phyloP scores from a whole-genome alignment of 2,888 invertebrate genomes.

The Polydrusus cervinus region DNA sequence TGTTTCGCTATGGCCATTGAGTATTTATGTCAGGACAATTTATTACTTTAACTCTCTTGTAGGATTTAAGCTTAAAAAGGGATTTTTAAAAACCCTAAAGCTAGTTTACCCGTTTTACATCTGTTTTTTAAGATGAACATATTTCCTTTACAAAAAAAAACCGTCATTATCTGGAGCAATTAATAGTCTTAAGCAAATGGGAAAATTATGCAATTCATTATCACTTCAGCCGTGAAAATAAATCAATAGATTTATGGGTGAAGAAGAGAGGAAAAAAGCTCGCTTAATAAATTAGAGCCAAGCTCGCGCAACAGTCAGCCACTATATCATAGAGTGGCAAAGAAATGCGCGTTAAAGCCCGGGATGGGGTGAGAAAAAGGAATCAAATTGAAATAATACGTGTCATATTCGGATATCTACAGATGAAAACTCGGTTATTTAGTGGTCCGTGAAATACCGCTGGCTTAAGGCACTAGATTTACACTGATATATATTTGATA shows the following conservation, averaged over 20 bases:
- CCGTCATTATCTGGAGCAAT: slow-evolving; percentile 23
- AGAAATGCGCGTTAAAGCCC: slow-evolving; percentile 59
- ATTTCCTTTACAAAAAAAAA: slow-evolving; percentile 8
- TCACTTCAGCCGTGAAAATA: slow-evolving; percentile 45
- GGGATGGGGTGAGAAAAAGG: slow-evolving; percentile 62
- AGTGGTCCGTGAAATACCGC: slow-evolving; percentile 46
- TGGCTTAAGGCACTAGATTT: slow-evolving; percentile 51
- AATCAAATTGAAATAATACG: slow-evolving; percentile 65
- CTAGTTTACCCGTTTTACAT: too few relatives aligned
- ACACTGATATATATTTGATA: slow-evolving; percentile 40
- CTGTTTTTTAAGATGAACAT: background rate
- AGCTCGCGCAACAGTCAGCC: slow-evolving; percentile 60
- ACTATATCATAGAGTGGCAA: slow-evolving; percentile 60
- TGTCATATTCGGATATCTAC: slow-evolving; percentile 62
- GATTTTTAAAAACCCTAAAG: too few relatives aligned
- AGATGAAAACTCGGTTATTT: slow-evolving; percentile 53
- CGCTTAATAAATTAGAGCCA: slow-evolving; percentile 58
- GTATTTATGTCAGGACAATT: too few relatives aligned
- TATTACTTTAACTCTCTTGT: too few relatives aligned
- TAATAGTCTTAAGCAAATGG: slow-evolving; percentile 39
- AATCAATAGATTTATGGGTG: slow-evolving; percentile 52
- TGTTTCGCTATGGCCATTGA: too few relatives aligned
- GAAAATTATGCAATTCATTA: slow-evolving; percentile 49
- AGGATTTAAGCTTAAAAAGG: too few relatives aligned
- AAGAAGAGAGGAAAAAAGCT: slow-evolving; percentile 44